A percentile compares a stretch with the other conserved stretches of the same genome.
phyloP scores from a whole-genome alignment of 1,140 invertebrate genomes.

The Drosophila arawakana region DNA sequence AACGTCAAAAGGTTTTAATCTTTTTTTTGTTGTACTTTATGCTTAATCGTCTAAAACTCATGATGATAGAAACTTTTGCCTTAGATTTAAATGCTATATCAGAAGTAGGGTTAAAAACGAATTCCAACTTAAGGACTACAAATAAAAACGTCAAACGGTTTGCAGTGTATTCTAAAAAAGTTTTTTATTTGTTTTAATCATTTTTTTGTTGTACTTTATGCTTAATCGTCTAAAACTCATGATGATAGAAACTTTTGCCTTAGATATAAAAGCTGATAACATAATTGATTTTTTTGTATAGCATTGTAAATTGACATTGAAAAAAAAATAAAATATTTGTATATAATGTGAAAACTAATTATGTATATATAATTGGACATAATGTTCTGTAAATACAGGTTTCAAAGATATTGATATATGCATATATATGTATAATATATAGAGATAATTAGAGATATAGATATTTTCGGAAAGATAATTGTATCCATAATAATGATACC shows the following conservation, averaged over 20 bases:
- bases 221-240: constrained; percentile 8
- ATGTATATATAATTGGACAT: not conserved
- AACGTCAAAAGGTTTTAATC: not conserved
- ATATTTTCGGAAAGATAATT: not conserved
- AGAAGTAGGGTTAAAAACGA: not conserved
- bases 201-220: constrained; percentile 5
- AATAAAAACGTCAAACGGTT: not conserved
- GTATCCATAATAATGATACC: constrained; percentile 6
- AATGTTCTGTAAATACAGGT: not conserved
- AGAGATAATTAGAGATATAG: not conserved
- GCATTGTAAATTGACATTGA: not conserved
- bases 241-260: constrained; percentile 1
- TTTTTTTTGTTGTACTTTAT: constrained; percentile 5
- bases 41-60: constrained; percentile 10
- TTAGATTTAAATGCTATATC: not conserved
- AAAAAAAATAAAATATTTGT: not conserved
- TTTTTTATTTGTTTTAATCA: not conserved
- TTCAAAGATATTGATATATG: constrained; percentile 11
- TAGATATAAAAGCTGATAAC: constrained; percentile 10
- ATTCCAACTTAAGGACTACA: not conserved
- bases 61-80: constrained; percentile 1
- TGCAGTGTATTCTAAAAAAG: constrained; percentile 5
- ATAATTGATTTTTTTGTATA: not conserved
- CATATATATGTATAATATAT: not conserved
- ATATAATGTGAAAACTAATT: not conserved